Percentiles rank a stretch among this genome's conserved stretches.
phyloP scores from a whole-genome alignment of 2,888 invertebrate genomes.

The Troides oblongomaculatus region DNA sequence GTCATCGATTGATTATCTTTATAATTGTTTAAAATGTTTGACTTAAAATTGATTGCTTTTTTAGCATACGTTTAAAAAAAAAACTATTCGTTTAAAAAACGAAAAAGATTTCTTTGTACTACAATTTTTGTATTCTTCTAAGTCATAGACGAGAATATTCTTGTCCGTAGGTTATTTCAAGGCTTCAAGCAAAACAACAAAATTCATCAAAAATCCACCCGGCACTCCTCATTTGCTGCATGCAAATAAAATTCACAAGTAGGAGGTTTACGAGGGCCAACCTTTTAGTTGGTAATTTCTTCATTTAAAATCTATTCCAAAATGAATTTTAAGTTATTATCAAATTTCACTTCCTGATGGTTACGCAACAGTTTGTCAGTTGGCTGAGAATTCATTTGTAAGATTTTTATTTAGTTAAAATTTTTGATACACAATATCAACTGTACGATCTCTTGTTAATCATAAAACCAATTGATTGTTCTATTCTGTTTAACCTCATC shows the following conservation, averaged over 20 bases:
- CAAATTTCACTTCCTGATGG: background rate
- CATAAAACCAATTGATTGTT: background rate
- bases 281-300: slow-evolving; percentile 51
- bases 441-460: too few species aligned
- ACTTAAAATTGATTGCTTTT: slow-evolving; percentile 11
- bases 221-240: slow-evolving; percentile 76
- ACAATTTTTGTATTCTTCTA: slow-evolving; percentile 25
- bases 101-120: background rate
- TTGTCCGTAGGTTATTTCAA: slow-evolving; percentile 75
- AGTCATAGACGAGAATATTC: slow-evolving; percentile 45
- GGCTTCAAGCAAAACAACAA: slow-evolving; percentile 63
- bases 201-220: slow-evolving; percentile 71
- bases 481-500: slow-evolving; percentile 33
- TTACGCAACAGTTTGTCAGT: background rate
- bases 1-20: background rate
- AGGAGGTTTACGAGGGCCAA: slow-evolving; percentile 54
- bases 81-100: background rate
- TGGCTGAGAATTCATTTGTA: background rate
- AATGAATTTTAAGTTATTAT: background rate
- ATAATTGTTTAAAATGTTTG: slow-evolving; percentile 1
- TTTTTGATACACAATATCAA: too few species aligned
- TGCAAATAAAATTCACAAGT: slow-evolving; percentile 75
- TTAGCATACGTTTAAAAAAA: background rate
- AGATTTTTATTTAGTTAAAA: too few species aligned
- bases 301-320: slow-evolving; percentile 43